Evolutionary conservation across 2,113 vertebrate genomes (phyloP).

Genomic region (Xyliphius kryptos): DNA sequence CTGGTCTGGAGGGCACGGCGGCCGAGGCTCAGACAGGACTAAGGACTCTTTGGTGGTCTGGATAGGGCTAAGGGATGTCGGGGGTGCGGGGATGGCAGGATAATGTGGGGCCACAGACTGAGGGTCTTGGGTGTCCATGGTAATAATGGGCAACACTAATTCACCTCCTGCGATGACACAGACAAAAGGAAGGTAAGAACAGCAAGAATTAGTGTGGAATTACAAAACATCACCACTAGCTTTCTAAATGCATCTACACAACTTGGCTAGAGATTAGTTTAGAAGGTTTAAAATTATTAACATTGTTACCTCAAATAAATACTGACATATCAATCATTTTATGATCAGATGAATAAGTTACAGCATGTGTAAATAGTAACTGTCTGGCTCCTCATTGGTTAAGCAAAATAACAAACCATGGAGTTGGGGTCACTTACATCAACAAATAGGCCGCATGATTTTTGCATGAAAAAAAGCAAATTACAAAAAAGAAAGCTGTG

Average conservation of each 20-base stretch:
- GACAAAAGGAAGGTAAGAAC: conserved; percentile 61
- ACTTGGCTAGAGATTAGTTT: neutral
- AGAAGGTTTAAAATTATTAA: neutral
- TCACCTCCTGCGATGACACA: conserved; percentile 80
- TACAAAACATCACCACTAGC: conserved; percentile 28
- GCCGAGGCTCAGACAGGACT: conserved; percentile 62
- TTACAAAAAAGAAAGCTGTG: conserved; percentile 72
- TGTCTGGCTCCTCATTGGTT: conserved; percentile 57
- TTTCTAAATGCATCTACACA: neutral
- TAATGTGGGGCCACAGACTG: conserved; percentile 85
- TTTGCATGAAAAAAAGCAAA: conserved; percentile 74
- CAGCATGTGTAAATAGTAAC: conserved; percentile 29
- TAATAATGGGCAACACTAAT: conserved; percentile 94
- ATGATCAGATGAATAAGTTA: too few species aligned
- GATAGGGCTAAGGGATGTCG: conserved; percentile 78
- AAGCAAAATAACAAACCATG: conserved; percentile 75
- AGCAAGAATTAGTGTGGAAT: conserved; percentile 47
- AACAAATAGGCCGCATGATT: conserved; percentile 78
- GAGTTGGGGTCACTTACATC: conserved; percentile 75
- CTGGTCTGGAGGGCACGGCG: conserved; percentile 81
- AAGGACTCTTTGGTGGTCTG: conserved; percentile 86
- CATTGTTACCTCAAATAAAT: neutral
- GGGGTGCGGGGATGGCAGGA: conserved; percentile 82
- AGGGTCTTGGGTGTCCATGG: conserved; percentile 90
- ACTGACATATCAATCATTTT: neutral